A percentile compares a stretch with the other conserved stretches of the same genome.
phyloP scores from a whole-genome alignment of 1,140 invertebrate genomes.

The Drosophila takahashii region DNA sequence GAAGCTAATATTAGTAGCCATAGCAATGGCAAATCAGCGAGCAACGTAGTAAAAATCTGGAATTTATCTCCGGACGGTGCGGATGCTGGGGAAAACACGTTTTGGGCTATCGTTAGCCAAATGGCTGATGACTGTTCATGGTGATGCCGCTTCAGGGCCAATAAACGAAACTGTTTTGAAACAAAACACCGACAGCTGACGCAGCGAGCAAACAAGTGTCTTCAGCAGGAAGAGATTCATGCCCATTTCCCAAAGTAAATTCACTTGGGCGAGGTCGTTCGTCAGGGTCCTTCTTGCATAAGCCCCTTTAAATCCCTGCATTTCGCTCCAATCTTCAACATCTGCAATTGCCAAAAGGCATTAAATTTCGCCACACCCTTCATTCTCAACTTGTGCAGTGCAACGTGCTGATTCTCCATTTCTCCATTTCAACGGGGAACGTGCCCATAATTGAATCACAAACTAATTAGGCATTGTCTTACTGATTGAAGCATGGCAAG shows the following conservation, averaged over 20 bases:
- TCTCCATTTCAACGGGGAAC: conserved; percentile 12
- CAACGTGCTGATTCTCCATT: conserved; percentile 34
- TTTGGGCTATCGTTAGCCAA: conserved; percentile 20
- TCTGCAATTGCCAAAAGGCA: conserved; percentile 3
- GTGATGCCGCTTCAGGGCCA: conserved; percentile 34
- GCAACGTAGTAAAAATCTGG: conserved; percentile 33
- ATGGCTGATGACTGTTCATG: conserved; percentile 12
- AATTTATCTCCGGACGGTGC: conserved; percentile 27
- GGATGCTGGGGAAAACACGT: conserved; percentile 16
- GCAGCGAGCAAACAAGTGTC: conserved; percentile 26
- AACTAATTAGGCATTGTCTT: conserved; percentile 25
- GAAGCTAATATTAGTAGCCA: conserved; percentile 8
- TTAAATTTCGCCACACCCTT: conserved; percentile 26
- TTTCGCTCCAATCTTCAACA: background rate
- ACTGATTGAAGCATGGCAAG: background rate
- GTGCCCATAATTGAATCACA: conserved; percentile 21
- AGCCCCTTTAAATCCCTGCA: conserved; percentile 9
- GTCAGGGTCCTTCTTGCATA: conserved; percentile 20
- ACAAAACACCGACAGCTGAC: conserved; percentile 17
- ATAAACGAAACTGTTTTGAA: conserved; percentile 50
- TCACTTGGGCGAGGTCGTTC: background rate
- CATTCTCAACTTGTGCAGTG: conserved; percentile 36
- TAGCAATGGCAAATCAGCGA: conserved; percentile 11
- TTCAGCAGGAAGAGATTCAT: conserved; percentile 17
- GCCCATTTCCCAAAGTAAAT: background rate